phyloP scores from a whole-genome alignment of 2,113 vertebrate species.

The Gasterosteus aculeatus region DNA sequence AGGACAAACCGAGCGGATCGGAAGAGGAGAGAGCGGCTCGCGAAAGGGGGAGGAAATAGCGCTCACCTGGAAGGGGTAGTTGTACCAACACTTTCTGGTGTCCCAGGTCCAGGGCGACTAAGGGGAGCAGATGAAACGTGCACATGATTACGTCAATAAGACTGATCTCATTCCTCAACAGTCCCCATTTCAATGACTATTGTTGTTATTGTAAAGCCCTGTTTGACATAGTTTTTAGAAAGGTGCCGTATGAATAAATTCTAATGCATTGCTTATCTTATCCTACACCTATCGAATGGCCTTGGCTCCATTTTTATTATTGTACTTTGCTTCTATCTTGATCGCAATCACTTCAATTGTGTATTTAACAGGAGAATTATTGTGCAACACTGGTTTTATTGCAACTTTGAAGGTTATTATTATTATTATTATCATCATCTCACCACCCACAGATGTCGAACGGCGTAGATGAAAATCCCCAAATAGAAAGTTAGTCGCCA shows the following conservation, averaged over 20 bases:
- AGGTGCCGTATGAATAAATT: background rate
- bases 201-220: background rate
- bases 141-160: background rate
- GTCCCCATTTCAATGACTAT: too few relatives aligned
- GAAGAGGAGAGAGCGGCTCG: too few relatives aligned
- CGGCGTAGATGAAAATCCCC: constrained; percentile 90
- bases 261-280: background rate
- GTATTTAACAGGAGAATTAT: background rate
- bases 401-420: too few relatives aligned
- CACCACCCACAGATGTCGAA: constrained; percentile 91
- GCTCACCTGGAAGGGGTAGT: constrained; percentile 89
- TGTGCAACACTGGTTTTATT: background rate
- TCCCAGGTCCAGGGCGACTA: constrained; percentile 95
- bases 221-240: too few relatives aligned
- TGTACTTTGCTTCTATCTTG: too few relatives aligned
- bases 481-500: constrained; percentile 94
- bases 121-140: constrained; percentile 19
- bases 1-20: constrained; percentile 1
- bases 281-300: too few relatives aligned
- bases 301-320: background rate
- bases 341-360: too few relatives aligned
- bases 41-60: too few relatives aligned
- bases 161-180: too few relatives aligned
- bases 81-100: constrained; percentile 90
- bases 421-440: constrained; percentile 59